Base-by-base conservation (phyloP, 2,888 invertebrate species). In the Hermaeophaga mercurialis region DNA sequence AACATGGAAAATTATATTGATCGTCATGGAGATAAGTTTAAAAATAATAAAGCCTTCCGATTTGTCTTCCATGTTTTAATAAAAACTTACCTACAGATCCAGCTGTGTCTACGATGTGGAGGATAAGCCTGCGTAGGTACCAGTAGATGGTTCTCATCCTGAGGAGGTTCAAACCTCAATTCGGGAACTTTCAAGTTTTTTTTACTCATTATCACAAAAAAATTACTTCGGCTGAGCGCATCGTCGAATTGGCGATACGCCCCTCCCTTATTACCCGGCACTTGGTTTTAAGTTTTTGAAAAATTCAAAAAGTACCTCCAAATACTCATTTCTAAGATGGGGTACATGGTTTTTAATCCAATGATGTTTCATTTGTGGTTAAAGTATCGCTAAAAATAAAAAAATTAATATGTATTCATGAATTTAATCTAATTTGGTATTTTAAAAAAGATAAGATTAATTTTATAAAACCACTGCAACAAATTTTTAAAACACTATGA, bases 51-150 rank as follows among this genome's bases (percentile, higher is more conserved):
- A n/a, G n/a, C n/a, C n/a, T n/a, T n/a, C n/a, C n/a, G n/a, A n/a
- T n/a, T n/a, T n/a, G n/a, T n/a, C n/a, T n/a, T n/a, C n/a, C n/a
- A n/a, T n/a, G n/a, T n/a, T n/a, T n/a, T n/a, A n/a, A n/a, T n/a
- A n/a, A n/a, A n/a, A 3, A 54, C 87, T 85, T 79, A 89, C 88
- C 88, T 81, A 75, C 88, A 88, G 73, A 89, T 89, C 89, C 89
- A 89, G 61, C 88, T 88, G 75, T 89, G 89, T 63, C 89, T 79
- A 48, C 88, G 81, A 54, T 86, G 79, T 15, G 86, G 85, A 66
- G 79, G 82, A 18, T 46, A 45, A 2, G 18, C 36, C 15, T 22
- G 18, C 61, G 78, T 74, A n/a, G 82, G 82, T 45, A 76, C 76
- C 52, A 77, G 76, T 56, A 78, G 68, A 54, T 76, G 70, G 55